phyloP scores from a whole-genome alignment of 2,113 vertebrate genomes.

The Tinamus guttatus region DNA sequence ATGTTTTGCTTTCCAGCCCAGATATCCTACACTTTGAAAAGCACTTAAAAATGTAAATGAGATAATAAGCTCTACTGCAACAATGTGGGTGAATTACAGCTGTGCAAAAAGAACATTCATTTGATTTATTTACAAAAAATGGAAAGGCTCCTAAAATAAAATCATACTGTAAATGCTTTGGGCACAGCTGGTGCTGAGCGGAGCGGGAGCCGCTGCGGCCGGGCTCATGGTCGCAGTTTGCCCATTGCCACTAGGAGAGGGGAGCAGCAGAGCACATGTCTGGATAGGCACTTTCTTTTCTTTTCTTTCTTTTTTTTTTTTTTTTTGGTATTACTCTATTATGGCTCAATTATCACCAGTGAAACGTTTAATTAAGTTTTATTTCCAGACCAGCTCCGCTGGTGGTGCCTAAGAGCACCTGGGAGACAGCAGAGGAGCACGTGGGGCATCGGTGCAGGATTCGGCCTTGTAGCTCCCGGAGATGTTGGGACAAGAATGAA shows the following conservation, averaged over 20 bases:
- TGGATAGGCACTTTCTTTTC: neutral
- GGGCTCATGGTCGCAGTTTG: no score
- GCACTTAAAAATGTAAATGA: slow-evolving; percentile 74
- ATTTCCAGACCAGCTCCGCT: neutral
- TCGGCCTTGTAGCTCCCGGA: neutral
- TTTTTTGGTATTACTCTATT: rapidly evolving
- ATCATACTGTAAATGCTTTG: neutral
- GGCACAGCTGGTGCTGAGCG: neutral
- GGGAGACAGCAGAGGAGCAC: neutral
- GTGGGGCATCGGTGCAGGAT: rapidly evolving
- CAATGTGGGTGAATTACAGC: slow-evolving; percentile 19
- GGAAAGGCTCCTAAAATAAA: slow-evolving; percentile 45
- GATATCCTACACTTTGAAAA: slow-evolving; percentile 74
- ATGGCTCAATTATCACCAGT: neutral
- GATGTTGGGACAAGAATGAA: rapidly evolving
- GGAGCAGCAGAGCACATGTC: neutral
- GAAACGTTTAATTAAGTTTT: rapidly evolving
- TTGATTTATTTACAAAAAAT: slow-evolving; percentile 53
- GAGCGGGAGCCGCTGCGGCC: rapidly evolving
- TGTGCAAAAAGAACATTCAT: slow-evolving; percentile 16
- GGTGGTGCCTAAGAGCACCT: neutral
- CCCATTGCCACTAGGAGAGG: neutral
- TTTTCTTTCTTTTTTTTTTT: rapidly evolving
- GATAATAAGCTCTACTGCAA: slow-evolving; percentile 54
- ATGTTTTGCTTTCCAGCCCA: slow-evolving; percentile 74